Conservation (phyloP, 2,797 vertebrate genomes). For the Microctenopoma stevenorrisi region DNA sequence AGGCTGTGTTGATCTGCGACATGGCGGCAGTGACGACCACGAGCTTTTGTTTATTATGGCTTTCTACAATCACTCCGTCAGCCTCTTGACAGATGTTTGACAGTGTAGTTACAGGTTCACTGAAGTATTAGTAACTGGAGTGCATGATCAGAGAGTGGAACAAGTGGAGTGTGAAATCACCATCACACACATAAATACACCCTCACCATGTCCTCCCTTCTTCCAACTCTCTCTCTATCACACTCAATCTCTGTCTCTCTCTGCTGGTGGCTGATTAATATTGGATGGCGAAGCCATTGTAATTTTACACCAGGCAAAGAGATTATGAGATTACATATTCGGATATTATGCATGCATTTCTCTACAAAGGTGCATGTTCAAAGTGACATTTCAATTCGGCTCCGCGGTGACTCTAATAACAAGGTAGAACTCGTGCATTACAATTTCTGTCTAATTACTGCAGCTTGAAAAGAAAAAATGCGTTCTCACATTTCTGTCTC, state of each 20-base stretch:
- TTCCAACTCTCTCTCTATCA: constrained; percentile 13
- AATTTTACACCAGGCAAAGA: constrained; percentile 12
- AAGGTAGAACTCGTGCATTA: constrained; percentile 3
- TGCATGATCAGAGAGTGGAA: constrained; percentile 49
- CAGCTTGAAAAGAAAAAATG: constrained; percentile 28
- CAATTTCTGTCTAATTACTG: constrained; percentile 25
- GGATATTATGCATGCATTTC: constrained; percentile 35
- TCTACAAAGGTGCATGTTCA: constrained; percentile 13
- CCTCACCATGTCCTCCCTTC: neutral
- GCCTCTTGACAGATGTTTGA: constrained; percentile 59
- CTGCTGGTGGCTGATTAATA: constrained; percentile 74
- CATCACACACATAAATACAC: neutral
- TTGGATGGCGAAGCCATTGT: constrained; percentile 45
- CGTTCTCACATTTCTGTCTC: neutral
- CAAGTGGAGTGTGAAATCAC: constrained; percentile 50
- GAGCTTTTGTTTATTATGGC: constrained; percentile 41
- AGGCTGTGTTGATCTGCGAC: constrained; percentile 13
- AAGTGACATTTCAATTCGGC: constrained; percentile 6
- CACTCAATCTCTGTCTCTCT: constrained; percentile 61
- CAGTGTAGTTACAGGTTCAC: constrained; percentile 51
- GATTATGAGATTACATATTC: constrained; percentile 32
- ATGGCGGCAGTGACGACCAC: neutral
- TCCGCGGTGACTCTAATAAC: constrained; percentile 19
- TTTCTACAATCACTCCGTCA: constrained; percentile 40
- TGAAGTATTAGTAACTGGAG: constrained; percentile 46